Evolutionary conservation across 2,797 vertebrate species (phyloP), one percentile per base, ranked within the genome.

Genomic region (Scleropages formosus): DNA sequence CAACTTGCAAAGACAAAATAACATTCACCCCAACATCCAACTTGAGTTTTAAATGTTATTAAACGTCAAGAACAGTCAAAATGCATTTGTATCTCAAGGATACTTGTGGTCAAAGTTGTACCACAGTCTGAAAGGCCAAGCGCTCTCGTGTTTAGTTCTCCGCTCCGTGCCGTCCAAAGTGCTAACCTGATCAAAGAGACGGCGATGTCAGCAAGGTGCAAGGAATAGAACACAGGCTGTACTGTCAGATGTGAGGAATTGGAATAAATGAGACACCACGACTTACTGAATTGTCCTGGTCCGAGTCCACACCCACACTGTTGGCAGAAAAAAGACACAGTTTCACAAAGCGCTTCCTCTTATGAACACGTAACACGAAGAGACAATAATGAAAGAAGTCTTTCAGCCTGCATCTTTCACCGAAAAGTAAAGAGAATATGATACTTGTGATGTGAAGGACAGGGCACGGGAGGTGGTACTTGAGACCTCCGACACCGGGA

Each of bases 61-160:
- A 31, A 39, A 39, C 39, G 31, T 39, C 2, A 39, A 39, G 39
- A n/a, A 39, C 2, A 39, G 31, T 39, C 31, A 2, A 39, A 39
- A 39, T 39, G 6, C 13, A n/a, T 8, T 70, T 70, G 27, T 24
- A 6, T 2, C 22, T 53, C 78, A 95, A 98, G 95, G 97, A 99
- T 99, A 98, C 96, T 98, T 97, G 89, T 94, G 95, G 88, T 99
- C 97, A 1, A 99, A 97, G 89, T 95, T 98, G 85, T 99, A 96
- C 97, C 97, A 99, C 78, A 98, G 92, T 85, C 94, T 95, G 84
- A 99, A 97, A 0, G 96, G 94, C 96, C 97, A 98, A 70, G 97
- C 96, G 0, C 95, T 97, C 74, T 98, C 96, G 0, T 95, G 93
- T 86, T 96, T 97, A 0, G 93, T 96, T 75, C 93, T 94, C 79